These are phyloP conservation scores for Phengaris alcon DNA, from an alignment of 2,888 invertebrate species.

Conservation along the genomic window DNA sequence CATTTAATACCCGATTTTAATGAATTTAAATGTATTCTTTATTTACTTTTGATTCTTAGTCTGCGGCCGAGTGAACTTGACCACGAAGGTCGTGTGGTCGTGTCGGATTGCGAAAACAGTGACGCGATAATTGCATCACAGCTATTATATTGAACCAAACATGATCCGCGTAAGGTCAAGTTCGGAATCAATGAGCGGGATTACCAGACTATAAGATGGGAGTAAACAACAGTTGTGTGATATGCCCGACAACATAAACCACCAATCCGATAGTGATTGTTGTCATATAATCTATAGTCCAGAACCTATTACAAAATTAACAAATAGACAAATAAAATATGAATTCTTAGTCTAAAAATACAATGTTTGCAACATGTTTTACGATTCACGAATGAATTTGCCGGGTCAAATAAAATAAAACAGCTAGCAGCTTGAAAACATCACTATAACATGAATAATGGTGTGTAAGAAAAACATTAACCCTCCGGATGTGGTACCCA, in stretches of 20 bases:
- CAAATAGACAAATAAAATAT: too few relatives aligned
- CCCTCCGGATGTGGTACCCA: too few relatives aligned
- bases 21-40: slow-evolving; percentile 22
- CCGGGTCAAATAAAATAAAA: too few relatives aligned
- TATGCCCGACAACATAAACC: background rate
- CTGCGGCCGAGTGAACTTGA: slow-evolving; percentile 30
- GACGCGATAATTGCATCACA: slow-evolving; percentile 56
- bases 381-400: too few relatives aligned
- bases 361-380: too few relatives aligned
- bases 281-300: background rate
- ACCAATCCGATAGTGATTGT: background rate
- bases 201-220: background rate
- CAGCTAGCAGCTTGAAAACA: too few relatives aligned
- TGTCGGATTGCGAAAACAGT: slow-evolving; percentile 47
- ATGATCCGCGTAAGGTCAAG: slow-evolving; percentile 65
- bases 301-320: too few relatives aligned
- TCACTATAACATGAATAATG: too few relatives aligned
- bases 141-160: slow-evolving; percentile 53
- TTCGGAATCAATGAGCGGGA: slow-evolving; percentile 47
- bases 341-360: too few relatives aligned
- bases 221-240: background rate
- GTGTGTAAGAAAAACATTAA: too few relatives aligned
- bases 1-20: slow-evolving; percentile 11
- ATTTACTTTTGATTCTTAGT: background rate
- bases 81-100: slow-evolving; percentile 28